These are phyloP conservation scores for Perca schrenkii DNA, from an alignment of 2,113 vertebrate species.

Conservation along the genomic window DNA sequence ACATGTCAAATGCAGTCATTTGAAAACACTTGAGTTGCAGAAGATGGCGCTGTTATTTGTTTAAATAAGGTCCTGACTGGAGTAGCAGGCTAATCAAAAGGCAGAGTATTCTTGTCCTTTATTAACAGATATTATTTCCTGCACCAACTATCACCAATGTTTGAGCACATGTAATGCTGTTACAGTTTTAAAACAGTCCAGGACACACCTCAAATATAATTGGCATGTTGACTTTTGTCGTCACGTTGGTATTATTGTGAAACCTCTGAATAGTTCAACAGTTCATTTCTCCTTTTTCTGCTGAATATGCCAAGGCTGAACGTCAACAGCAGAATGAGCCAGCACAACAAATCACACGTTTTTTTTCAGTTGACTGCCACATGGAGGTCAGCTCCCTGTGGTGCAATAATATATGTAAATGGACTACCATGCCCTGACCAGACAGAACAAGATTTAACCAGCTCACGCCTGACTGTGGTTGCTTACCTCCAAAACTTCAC, in stretches of 20 bases:
- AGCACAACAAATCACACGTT: conserved; percentile 41
- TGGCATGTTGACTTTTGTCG: neutral
- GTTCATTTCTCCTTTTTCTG: conserved; percentile 21
- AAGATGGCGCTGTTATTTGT: conserved; percentile 65
- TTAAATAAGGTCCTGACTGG: conserved; percentile 26
- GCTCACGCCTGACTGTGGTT: conserved; percentile 70
- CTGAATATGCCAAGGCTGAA: neutral
- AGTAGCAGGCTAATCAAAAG: conserved; percentile 6
- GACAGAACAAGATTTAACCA: conserved; percentile 83
- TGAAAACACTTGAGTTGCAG: conserved; percentile 9
- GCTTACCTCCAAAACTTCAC: conserved; percentile 74
- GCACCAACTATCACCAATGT: neutral
- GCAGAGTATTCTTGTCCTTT: neutral
- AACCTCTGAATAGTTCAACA: neutral
- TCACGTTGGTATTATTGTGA: neutral
- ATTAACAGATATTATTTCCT: neutral
- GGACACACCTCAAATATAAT: neutral
- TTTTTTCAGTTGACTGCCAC: conserved; percentile 50
- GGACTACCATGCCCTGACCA: conserved; percentile 68
- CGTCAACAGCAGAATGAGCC: conserved; percentile 2
- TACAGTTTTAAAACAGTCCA: neutral
- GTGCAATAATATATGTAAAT: conserved; percentile 83
- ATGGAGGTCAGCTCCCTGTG: conserved; percentile 68
- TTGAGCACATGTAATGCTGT: neutral
- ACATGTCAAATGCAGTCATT: neutral